Base-by-base conservation (phyloP, 2,113 vertebrate genomes). In the Micronycteris hirsuta region DNA sequence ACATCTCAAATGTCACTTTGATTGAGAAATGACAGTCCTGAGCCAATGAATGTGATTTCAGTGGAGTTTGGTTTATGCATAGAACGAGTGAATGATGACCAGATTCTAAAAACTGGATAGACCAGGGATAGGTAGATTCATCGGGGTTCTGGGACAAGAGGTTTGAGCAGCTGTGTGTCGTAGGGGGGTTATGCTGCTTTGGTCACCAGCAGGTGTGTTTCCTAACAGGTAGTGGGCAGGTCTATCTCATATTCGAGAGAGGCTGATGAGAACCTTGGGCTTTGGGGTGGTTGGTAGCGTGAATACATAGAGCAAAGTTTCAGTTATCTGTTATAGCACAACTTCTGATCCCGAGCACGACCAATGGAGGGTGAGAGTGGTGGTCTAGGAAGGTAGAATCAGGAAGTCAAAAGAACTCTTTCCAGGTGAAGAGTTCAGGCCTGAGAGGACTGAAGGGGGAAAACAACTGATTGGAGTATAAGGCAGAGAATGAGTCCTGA, bases 1-100 rank as follows among this genome's bases (percentile, higher is more conserved):
- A 94, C 77, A 88, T 93, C 90, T 95, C 92, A 92, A 87, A 85
- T 93, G 49, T 96, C 90, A 95, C 56, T 94, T 93, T 96, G 73
- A 94, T 91, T 93, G 93, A 95, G 28, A 94, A 96, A 78, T 92
- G 78, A 83, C 61, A 89, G 58, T 87, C 41, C 20, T 96, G 45
- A 47, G 16, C 45, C 95, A 49, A 84, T 84, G 49, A 58, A 89
- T 71, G 43, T 58, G 26, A 87, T 73, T 84, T 90, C 84, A 95
- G 84, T 96, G 84, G 19, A 6, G 16, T 87, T 94, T 91, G 71
- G 33, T 89, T 78, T 96, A 78, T 84, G 11, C 70, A 85, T 17
- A 83, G 65, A 67, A 17, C 41, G 76, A 86, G 70, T 71, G 45
- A 83, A 67, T 87, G 13, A 76, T 87, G 45, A 74, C 19, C 77